Base-by-base conservation (phyloP, 2,113 vertebrate species). In the Rhinolophus ferrumequinum region DNA sequence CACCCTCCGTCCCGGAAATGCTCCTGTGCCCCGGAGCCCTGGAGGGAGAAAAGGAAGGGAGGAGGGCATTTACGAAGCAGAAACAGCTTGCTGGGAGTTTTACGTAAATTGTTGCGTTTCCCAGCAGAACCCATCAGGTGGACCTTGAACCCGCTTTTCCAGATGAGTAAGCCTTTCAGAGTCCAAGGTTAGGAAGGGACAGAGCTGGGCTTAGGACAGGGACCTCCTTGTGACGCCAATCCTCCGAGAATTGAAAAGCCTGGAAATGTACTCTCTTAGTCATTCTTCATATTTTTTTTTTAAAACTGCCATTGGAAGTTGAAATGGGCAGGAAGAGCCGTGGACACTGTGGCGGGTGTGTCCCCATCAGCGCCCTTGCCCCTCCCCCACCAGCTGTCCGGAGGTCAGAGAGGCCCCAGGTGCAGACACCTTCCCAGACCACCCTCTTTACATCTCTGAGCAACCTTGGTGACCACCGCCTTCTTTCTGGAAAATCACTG, bases 281-380 rank as follows among this genome's bases (percentile, higher is more conserved):
- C 1, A 30, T 33, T 15, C 41, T 22, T 0, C 0, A 0, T 8
- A 22, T 15, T 11, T 70, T 47, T 28, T 10, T 28, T 41, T 41
- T n/a, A 5, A 15, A 60, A 50, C 41, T 33, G 73, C 24, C 22
- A 0, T 15, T 15, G 7, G 13, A 83, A 30, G 33, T 13, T 6
- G 0, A 72, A n/a, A 38, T 6, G 5, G 4, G 44, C 44, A 21
- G 60, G 54, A 38, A 9, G 30, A 24, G 60, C 44, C 19, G 0
- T 1, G 12, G 76, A 6, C 4, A 0, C 66, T 1, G 8, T 1
- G 52, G 4, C 70, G 6, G 0, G 0, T 9, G 21, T n/a, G 50
- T 30, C 66, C 44, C 19, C 0, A 1, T 13, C 8, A 4, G 3
- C 19, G 9, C 28, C 50, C n/a, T 5, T 4, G 21, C 9, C 12